Evolutionary conservation across 2,113 vertebrate species (phyloP).

Genomic region (Halichoeres trimaculatus): DNA sequence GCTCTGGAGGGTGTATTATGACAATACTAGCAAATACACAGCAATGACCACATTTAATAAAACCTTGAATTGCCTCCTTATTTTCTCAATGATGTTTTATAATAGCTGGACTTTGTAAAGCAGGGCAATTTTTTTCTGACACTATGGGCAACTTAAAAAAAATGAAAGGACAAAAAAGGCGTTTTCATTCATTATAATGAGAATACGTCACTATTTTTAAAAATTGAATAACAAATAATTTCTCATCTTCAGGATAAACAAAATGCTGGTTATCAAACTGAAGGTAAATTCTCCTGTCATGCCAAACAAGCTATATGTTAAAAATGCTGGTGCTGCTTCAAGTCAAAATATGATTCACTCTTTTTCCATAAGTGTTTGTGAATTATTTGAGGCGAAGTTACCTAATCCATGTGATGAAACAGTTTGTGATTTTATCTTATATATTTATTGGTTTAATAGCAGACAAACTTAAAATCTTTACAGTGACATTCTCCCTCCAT

Average conservation of each 20-base stretch:
- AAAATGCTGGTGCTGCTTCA: constrained; percentile 20
- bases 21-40: constrained; percentile 16
- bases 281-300: neutral
- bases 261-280: neutral
- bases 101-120: neutral
- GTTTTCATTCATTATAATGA: neutral
- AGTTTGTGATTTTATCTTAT: neutral
- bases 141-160: constrained; percentile 11
- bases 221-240: neutral
- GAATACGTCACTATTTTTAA: neutral
- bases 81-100: neutral
- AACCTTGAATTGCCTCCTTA: neutral
- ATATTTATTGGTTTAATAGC: neutral
- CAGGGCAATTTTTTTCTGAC: neutral
- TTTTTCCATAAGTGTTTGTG: constrained; percentile 8
- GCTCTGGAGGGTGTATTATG: constrained; percentile 10
- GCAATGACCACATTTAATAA: constrained; percentile 21
- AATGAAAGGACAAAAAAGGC: neutral
- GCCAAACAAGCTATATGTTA: constrained; percentile 12
- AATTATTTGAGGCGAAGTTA: constrained; percentile 1
- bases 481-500: neutral
- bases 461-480: neutral
- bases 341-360: neutral
- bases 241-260: neutral
- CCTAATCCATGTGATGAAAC: neutral